Base-by-base conservation (phyloP, 2,797 vertebrate species). In the Odontamblyopus rebecca region DNA sequence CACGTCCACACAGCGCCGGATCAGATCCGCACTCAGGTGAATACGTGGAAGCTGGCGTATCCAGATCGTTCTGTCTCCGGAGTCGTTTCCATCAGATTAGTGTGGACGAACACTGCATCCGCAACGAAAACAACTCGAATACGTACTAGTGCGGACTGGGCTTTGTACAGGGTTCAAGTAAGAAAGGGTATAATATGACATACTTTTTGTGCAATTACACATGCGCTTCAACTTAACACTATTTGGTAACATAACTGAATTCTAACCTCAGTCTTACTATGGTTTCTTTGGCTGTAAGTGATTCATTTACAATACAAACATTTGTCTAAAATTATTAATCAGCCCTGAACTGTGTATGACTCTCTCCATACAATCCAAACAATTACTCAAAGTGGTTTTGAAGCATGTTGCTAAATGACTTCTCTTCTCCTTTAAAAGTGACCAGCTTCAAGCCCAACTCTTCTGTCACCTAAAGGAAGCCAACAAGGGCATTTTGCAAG, bases 401-500 rank as follows among this genome's bases (percentile, higher is more conserved):
- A n/a, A 63, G 32, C 38, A 29, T 18, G 26, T 16, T 1, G 26
- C 41, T 27, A 50, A 30, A 67, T 19, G 1, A 67, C 53, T 51
- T 32, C 15, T 53, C 18, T 53, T 67, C 54, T 67, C 11, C 44
- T 26, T 66, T 26, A 53, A 50, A 66, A n/a, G 12, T 66, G 44
- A 30, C 64, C 65, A 32, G 65, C 48, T 32, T 67, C 27, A 67
- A 67, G 48, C 16, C 32, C 8, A 12, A 32, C 29, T 48, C 50
- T 67, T 67, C 65, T 51, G 48, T 67, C 65, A n/a, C n/a, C 48
- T 30, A 51, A n/a, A 32, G 18, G 15, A 67, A 32, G n/a, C 18
- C 9, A 66, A 67, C 48, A 67, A 67, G 65, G 65, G 4, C 48
- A 67, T 53, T 23, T 54, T 12, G 48, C 65, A 67, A 67, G 65